Conservation (phyloP, 2,888 invertebrate species). For the Pheosia gnoma region DNA sequence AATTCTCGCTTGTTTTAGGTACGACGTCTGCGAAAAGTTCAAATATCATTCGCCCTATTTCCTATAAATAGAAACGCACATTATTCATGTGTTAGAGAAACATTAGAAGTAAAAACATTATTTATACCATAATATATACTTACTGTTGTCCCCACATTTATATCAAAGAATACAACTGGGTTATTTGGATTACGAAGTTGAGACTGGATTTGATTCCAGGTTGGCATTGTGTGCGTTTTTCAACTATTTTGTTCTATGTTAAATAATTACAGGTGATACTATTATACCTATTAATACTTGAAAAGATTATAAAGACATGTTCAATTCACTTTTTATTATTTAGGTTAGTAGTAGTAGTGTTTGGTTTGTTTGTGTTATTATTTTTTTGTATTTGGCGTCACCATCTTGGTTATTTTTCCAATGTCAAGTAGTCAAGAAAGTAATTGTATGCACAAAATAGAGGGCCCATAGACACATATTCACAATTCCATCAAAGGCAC, state of each 20-base stretch:
- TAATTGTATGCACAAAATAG: too few relatives aligned
- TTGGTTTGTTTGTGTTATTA: too few relatives aligned
- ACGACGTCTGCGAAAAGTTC: slow-evolving; percentile 98
- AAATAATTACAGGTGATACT: too few relatives aligned
- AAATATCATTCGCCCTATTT: slow-evolving; percentile 98
- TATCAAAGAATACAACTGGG: slow-evolving; percentile 99
- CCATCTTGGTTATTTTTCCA: too few relatives aligned
- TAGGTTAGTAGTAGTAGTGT: too few relatives aligned
- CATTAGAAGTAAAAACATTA: not conserved
- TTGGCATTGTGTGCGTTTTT: slow-evolving; percentile 87
- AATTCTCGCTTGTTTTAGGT: slow-evolving; percentile 98
- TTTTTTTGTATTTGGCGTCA: too few relatives aligned
- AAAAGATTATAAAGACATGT: too few relatives aligned
- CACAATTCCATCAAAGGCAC: too few relatives aligned
- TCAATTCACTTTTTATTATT: too few relatives aligned
- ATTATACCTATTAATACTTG: too few relatives aligned
- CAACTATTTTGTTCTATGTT: not conserved
- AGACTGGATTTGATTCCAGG: slow-evolving; percentile 97
- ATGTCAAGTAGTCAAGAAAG: too few relatives aligned
- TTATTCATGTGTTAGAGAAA: not conserved
- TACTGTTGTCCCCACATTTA: slow-evolving; percentile 97
- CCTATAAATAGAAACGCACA: slow-evolving; percentile 77
- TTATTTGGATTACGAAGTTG: slow-evolving; percentile 96
- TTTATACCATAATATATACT: slow-evolving; percentile 23
- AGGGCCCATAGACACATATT: too few relatives aligned